Evolutionary conservation across 2,797 vertebrate species (phyloP).

Genomic region (Manis pentadactyla): DNA sequence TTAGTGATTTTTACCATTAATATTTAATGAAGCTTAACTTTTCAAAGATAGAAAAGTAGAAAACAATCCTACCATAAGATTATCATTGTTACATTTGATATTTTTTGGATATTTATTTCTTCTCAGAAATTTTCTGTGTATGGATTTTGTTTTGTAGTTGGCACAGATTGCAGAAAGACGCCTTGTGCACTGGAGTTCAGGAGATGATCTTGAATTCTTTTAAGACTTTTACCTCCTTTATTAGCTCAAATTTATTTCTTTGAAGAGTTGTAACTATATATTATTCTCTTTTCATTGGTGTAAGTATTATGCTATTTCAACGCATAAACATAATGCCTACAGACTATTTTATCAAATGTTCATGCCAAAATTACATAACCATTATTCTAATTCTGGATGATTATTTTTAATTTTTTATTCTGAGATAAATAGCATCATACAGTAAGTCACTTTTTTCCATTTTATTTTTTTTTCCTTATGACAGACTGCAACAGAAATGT

Average conservation of each 20-base stretch:
- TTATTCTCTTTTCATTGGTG: neutral
- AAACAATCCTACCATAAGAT: neutral
- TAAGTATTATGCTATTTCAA: constrained; percentile 9
- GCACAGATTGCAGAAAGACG: neutral
- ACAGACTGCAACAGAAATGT: neutral
- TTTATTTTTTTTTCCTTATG: neutral
- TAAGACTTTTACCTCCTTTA: neutral
- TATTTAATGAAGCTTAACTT: constrained; percentile 28
- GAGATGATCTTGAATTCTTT: neutral
- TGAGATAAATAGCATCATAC: constrained; percentile 13
- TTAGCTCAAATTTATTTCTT: constrained; percentile 4
- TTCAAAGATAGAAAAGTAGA: constrained; percentile 32
- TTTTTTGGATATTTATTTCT: neutral
- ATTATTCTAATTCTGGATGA: neutral
- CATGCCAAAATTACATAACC: constrained; percentile 2
- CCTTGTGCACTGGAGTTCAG: neutral
- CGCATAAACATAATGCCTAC: neutral
- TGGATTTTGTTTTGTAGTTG: constrained; percentile 29
- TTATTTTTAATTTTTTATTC: constrained; percentile 48
- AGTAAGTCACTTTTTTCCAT: neutral
- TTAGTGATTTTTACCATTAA: constrained; percentile 22
- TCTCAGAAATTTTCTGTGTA: constrained; percentile 30
- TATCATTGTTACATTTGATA: neutral
- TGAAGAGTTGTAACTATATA: constrained; percentile 17
- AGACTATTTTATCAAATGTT: neutral